Evolutionary conservation across 2,113 vertebrate species (phyloP).

Genomic region (Condylura cristata): DNA sequence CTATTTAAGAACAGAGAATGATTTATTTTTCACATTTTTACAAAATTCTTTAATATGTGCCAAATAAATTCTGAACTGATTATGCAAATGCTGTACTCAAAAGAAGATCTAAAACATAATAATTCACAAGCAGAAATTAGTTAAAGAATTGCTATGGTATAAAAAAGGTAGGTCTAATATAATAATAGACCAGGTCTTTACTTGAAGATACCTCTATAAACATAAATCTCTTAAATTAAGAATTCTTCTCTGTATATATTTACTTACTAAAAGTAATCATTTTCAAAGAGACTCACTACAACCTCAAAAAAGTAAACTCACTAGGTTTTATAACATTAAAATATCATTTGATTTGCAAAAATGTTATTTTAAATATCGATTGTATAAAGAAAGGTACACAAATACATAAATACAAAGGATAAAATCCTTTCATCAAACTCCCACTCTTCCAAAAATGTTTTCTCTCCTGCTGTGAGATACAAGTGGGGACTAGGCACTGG

Average conservation of each 20-base stretch:
- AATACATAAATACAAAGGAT: slow-evolving; percentile 58
- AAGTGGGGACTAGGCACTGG: not conserved
- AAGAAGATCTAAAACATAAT: slow-evolving; percentile 51
- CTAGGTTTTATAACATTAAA: not conserved
- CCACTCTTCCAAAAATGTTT: slow-evolving; percentile 47
- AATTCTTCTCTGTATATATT: slow-evolving; percentile 20
- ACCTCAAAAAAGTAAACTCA: slow-evolving; percentile 38
- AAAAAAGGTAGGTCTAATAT: not conserved
- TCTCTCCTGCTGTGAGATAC: slow-evolving; percentile 18
- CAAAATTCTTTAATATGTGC: slow-evolving; percentile 19
- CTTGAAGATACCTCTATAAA: slow-evolving; percentile 51
- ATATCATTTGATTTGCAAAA: slow-evolving; percentile 54
- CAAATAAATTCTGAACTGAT: slow-evolving; percentile 43
- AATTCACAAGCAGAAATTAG: slow-evolving; percentile 23
- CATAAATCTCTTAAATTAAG: slow-evolving; percentile 32
- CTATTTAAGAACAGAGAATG: not conserved
- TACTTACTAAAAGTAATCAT: slow-evolving; percentile 51
- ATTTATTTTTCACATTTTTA: slow-evolving; percentile 55
- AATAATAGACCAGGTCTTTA: slow-evolving; percentile 28
- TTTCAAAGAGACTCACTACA: slow-evolving; percentile 34
- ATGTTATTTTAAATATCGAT: slow-evolving; percentile 49
- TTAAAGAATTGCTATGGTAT: not conserved
- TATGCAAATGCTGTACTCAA: slow-evolving; percentile 43
- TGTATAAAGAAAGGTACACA: slow-evolving; percentile 40
- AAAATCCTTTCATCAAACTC: slow-evolving; percentile 57